Evolutionary conservation across 2,113 vertebrate species (phyloP).

Genomic region (Rhinogobius similis): DNA sequence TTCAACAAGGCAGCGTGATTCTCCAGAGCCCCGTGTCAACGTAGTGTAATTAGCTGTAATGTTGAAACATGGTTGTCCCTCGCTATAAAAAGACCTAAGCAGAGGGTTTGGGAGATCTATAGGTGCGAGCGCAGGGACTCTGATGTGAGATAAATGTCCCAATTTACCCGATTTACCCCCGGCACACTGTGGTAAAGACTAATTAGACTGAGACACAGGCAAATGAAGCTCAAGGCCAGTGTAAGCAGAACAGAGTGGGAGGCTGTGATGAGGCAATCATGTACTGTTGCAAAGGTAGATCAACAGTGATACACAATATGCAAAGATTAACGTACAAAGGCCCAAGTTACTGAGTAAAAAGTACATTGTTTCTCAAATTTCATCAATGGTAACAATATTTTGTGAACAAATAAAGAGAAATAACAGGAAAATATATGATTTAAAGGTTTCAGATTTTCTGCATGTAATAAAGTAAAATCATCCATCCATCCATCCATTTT

Average conservation of each 20-base stretch:
- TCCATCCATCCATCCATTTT: too few relatives aligned
- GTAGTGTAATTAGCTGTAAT: slow-evolving; percentile 46
- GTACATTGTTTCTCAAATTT: too few relatives aligned
- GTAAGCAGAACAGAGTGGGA: background rate
- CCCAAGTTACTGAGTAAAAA: too few relatives aligned
- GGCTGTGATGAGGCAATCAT: background rate
- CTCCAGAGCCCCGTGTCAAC: slow-evolving; percentile 53
- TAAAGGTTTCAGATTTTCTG: too few relatives aligned
- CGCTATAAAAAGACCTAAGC: slow-evolving; percentile 27
- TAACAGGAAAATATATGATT: too few relatives aligned
- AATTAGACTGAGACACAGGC: background rate
- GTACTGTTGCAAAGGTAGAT: background rate
- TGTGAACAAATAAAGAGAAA: too few relatives aligned
- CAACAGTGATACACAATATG: background rate
- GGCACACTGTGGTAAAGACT: slow-evolving; percentile 9
- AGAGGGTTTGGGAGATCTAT: slow-evolving; percentile 27
- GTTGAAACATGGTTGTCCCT: slow-evolving; percentile 24
- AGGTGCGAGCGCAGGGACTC: slow-evolving; percentile 10
- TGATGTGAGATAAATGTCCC: slow-evolving; percentile 23
- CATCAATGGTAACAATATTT: too few relatives aligned
- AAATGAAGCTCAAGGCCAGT: background rate
- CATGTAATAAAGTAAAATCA: too few relatives aligned
- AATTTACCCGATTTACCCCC: slow-evolving; percentile 17
- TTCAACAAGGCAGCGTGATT: slow-evolving; percentile 57
- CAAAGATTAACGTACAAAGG: too few relatives aligned